Evolutionary conservation across 2,113 vertebrate genomes (phyloP).

Genomic region (Bujurquina vittata): DNA sequence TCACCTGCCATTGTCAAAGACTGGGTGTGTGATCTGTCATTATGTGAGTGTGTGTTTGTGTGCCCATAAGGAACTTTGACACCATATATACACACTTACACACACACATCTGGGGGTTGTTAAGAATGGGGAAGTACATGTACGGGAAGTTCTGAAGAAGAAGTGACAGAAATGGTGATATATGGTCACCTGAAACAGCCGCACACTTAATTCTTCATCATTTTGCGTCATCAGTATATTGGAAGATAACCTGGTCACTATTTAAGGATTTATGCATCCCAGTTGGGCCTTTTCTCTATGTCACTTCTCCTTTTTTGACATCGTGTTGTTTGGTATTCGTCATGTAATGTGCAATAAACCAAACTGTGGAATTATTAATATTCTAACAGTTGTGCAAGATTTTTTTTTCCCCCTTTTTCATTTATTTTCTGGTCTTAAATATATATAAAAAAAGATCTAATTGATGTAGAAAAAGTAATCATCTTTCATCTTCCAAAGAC

Average conservation of each 20-base stretch:
- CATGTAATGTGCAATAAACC: neutral
- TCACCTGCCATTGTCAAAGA: conserved; percentile 46
- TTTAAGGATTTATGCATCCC: neutral
- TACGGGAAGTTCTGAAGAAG: conserved; percentile 56
- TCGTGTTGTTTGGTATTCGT: neutral
- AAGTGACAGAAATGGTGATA: conserved; percentile 38
- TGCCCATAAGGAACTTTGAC: conserved; percentile 14
- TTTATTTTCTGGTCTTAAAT: neutral
- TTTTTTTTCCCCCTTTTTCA: neutral
- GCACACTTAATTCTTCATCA: neutral
- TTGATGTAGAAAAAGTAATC: neutral
- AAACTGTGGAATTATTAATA: neutral
- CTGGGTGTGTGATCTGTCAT: conserved; percentile 31
- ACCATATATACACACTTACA: conserved; percentile 1
- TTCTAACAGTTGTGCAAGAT: neutral
- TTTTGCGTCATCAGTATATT: conserved; percentile 11
- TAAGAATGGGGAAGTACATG: conserved; percentile 64
- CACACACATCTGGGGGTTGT: conserved; percentile 24
- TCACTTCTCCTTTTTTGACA: neutral
- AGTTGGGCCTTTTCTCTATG: neutral
- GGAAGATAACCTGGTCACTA: neutral
- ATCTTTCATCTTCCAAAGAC: neutral
- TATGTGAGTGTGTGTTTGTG: neutral
- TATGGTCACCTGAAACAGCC: conserved; percentile 52
- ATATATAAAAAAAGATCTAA: neutral